Conservation (phyloP, 2,797 vertebrate species). For the Poeciliopsis infans region DNA sequence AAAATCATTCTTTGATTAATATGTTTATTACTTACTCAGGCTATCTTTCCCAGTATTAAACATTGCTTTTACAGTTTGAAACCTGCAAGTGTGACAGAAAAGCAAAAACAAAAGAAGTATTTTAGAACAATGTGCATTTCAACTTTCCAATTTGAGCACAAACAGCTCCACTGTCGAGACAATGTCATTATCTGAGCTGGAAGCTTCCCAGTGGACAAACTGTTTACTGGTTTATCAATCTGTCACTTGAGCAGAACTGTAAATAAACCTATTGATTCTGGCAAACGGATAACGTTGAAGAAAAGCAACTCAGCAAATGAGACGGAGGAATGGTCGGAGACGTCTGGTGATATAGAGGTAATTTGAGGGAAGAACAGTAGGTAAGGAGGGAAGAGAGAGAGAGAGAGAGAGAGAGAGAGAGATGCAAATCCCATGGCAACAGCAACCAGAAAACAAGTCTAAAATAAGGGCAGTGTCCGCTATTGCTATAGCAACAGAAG, state of each 20-base stretch:
- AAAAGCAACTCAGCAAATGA: slow-evolving; percentile 76
- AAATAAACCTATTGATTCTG: slow-evolving; percentile 55
- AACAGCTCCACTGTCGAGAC: slow-evolving; percentile 22
- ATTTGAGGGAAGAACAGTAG: slow-evolving; percentile 60
- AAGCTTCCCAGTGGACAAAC: slow-evolving; percentile 36
- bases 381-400: slow-evolving; percentile 56
- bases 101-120: background rate
- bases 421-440: slow-evolving; percentile 89
- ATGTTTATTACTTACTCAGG: background rate
- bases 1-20: background rate
- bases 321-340: slow-evolving; percentile 41
- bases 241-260: slow-evolving; percentile 62
- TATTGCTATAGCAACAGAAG: slow-evolving; percentile 90
- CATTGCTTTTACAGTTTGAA: background rate
- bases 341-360: slow-evolving; percentile 48
- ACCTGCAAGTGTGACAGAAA: background rate
- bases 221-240: slow-evolving; percentile 34
- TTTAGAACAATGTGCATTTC: background rate
- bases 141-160: slow-evolving; percentile 16
- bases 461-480: slow-evolving; percentile 90
- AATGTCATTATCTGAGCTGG: slow-evolving; percentile 30
- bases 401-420: slow-evolving; percentile 75
- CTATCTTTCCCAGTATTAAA: background rate
- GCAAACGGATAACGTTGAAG: slow-evolving; percentile 51
- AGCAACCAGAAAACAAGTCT: slow-evolving; percentile 87